A percentile compares a stretch with the other conserved stretches of the same genome.
phyloP scores from a whole-genome alignment of 64 coral and sea anemone species.

The Platygyra sinensis region DNA sequence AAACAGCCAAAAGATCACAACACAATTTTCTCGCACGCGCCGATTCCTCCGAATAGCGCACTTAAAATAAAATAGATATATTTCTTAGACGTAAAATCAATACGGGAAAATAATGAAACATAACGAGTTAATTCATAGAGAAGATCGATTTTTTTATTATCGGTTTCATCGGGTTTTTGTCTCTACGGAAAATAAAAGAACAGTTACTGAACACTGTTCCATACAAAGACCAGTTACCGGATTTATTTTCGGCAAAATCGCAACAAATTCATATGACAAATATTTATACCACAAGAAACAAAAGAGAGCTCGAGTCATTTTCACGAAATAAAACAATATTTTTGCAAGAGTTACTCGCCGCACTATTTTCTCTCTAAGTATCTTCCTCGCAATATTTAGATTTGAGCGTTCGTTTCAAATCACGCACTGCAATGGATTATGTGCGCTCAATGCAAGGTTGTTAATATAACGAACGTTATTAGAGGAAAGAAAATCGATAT shows the following conservation, averaged over 20 bases:
- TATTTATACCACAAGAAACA: neutral
- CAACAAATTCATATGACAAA: neutral
- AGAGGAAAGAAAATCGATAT: neutral
- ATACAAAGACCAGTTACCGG: too few relatives aligned
- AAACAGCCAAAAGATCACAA: neutral
- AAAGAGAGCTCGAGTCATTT: neutral
- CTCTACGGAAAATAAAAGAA: neutral
- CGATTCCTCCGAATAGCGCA: too few relatives aligned
- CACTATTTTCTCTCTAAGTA: neutral
- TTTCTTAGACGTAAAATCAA: neutral
- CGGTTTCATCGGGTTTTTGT: neutral
- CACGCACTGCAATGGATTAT: slow-evolving; percentile 4
- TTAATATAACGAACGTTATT: slow-evolving; percentile 50
- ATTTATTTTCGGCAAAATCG: slow-evolving; percentile 10
- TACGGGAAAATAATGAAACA: slow-evolving; percentile 5
- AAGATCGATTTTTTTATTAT: neutral
- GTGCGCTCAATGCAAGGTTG: neutral
- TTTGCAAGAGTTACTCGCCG: neutral
- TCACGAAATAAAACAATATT: neutral
- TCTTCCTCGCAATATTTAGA: neutral
- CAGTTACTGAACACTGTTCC: neutral
- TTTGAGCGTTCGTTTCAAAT: neutral
- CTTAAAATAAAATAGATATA: neutral
- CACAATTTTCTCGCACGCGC: neutral
- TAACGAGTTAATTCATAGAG: neutral